Evolutionary conservation across 2,888 invertebrate species (phyloP).

Genomic region (Coenonympha glycerion): DNA sequence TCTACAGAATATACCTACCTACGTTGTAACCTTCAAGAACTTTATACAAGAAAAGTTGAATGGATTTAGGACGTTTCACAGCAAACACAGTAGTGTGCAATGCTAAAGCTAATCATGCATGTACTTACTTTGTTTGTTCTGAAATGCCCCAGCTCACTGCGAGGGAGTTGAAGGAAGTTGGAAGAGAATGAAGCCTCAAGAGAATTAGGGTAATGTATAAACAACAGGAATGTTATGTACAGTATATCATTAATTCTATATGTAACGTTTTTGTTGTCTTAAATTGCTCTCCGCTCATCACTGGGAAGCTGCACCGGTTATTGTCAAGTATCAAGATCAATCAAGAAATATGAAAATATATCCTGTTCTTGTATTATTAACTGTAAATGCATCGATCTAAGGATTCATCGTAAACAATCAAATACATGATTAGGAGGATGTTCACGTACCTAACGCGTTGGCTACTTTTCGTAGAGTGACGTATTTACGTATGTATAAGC

Average conservation of each 20-base stretch:
- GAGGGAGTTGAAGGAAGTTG: not conserved
- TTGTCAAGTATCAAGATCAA: constrained; percentile 16
- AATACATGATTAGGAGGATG: too few species aligned
- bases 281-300: constrained; percentile 68
- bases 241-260: constrained; percentile 73
- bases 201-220: constrained; percentile 69
- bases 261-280: constrained; percentile 77
- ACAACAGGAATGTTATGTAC: constrained; percentile 77
- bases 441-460: too few species aligned
- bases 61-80: constrained; percentile 63
- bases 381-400: too few species aligned
- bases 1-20: too few species aligned
- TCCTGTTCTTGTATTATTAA: not conserved
- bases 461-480: too few species aligned
- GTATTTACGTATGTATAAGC: too few species aligned
- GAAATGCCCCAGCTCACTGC: constrained; percentile 50
- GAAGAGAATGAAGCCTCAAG: constrained; percentile 12
- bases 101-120: constrained; percentile 71
- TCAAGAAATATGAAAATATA: not conserved
- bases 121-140: constrained; percentile 77
- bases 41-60: too few species aligned
- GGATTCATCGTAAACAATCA: too few species aligned
- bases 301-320: not conserved
- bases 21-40: too few species aligned
- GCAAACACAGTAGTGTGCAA: constrained; percentile 77